These are phyloP conservation scores for Pseudococcus jackbeardsleyi DNA, from an alignment of 2,888 invertebrate species.

Conservation along the genomic window DNA sequence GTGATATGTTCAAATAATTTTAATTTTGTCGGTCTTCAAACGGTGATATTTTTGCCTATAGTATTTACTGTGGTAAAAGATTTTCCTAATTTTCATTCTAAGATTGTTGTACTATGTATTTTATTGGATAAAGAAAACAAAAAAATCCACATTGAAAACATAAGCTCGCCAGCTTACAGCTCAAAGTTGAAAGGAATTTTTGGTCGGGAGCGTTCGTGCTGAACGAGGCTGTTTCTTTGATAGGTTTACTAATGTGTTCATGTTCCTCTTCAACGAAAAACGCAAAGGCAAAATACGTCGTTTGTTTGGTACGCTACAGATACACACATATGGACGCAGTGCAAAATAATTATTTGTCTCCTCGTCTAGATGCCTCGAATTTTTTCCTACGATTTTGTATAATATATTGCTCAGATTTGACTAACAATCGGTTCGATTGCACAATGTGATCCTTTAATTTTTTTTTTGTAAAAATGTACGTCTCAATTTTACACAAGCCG, in stretches of 20 bases:
- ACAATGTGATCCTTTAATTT: constrained; percentile 7
- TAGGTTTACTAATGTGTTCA: constrained; percentile 36
- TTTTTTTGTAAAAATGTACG: constrained; percentile 3
- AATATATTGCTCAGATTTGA: constrained; percentile 35
- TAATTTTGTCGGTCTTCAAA: constrained; percentile 49
- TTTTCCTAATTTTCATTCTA: constrained; percentile 41
- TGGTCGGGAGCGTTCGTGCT: not conserved
- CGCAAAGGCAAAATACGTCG: not conserved
- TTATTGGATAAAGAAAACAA: not conserved
- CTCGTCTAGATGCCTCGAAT: constrained; percentile 24
- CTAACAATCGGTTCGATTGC: constrained; percentile 46
- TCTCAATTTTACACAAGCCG: not conserved
- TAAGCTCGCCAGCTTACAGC: constrained; percentile 23
- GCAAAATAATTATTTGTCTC: not conserved
- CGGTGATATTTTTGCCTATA: constrained; percentile 50
- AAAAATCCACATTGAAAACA: not conserved
- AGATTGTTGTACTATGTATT: constrained; percentile 2
- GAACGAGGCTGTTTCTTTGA: constrained; percentile 19
- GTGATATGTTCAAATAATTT: constrained; percentile 50
- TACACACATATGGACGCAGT: not conserved
- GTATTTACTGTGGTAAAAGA: constrained; percentile 46
- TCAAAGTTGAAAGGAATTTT: not conserved
- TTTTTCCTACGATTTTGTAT: constrained; percentile 26
- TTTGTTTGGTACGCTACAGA: not conserved
- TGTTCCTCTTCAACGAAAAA: constrained; percentile 23